Evolutionary conservation across 2,888 invertebrate genomes (phyloP).

Genomic region (Ectemnius lituratus): DNA sequence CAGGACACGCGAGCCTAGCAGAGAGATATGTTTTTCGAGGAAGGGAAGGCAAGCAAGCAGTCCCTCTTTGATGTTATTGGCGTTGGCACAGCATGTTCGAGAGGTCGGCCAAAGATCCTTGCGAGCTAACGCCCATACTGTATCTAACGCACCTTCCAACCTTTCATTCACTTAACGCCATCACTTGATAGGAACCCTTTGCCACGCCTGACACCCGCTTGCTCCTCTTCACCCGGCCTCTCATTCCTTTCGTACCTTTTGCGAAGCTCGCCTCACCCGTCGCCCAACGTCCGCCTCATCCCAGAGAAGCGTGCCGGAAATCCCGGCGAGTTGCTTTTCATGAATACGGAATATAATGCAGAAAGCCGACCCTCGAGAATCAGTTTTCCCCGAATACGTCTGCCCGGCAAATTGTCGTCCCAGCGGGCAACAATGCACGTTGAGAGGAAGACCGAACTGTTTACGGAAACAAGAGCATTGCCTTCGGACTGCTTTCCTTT

Average conservation of each 20-base stretch:
- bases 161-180: constrained; percentile 47
- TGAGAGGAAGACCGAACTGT: no score
- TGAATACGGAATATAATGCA: constrained; percentile 17
- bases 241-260: constrained; percentile 3
- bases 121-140: no score
- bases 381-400: not conserved
- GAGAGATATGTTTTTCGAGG: no score
- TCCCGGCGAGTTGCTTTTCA: constrained; percentile 6
- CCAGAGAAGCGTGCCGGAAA: constrained; percentile 1
- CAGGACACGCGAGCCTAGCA: no score
- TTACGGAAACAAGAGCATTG: no score
- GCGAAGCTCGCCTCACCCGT: constrained; percentile 17
- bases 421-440: constrained; percentile 3
- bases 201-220: no score
- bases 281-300: constrained; percentile 11
- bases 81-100: no score
- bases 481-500: no score
- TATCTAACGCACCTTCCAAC: constrained; percentile 24
- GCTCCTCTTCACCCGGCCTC: not conserved
- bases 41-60: no score
- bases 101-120: no score
- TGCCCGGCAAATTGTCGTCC: not conserved
- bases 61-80: no score
- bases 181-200: constrained; percentile 19
- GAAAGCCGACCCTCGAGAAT: constrained; percentile 4